Evolutionary conservation across 2,888 invertebrate genomes (phyloP), one percentile per base, ranked within the genome.

Genomic region (Trichogramma evanescens): DNA sequence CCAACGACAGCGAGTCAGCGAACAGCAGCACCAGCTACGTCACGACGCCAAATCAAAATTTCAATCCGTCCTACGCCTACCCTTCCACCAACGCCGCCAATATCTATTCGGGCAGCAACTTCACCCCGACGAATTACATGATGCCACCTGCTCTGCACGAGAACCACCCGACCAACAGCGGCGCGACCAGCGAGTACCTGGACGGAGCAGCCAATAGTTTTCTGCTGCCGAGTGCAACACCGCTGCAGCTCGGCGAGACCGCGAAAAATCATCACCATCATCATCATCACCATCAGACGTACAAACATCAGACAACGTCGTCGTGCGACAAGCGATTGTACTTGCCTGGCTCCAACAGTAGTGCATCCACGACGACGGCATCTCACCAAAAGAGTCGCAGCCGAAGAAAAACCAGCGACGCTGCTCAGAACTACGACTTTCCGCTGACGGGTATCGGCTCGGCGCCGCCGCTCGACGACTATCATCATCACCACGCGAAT

Each of bases 41-140:
- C 1, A 77, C 77, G 63, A 70, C 74, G 55, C 72, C 76, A n/a
- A 77, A 77, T 63, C 77, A 77, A 44, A 76, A 76, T 59, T 74
- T 75, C 49, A 77, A 77, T 57, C 75, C 76, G 45, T 77, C 77
- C 55, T 72, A 70, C 42, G 72, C 77, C 1, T 78, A 78, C 54
- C 65, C 73, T 0, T 78, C 77, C 52, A 71, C 77, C 1, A 73
- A 77, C 0, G 77, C 77, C 44, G 66, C 77, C 0, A 77, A 76
- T 58, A 77, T 77, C 26, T 78, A 78, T 64, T 76, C 77, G 1
- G 72, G 73, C 0, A 72, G 72, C 0, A 78, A 77, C 50, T 78
- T 78, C 13, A 78, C 77, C 6, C 71, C 77, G 4, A 71, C 73
- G 1, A 73, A 71, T 56, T 78, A 78, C 42, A 77, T 77, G 76